Base-by-base conservation (phyloP, 2,888 invertebrate genomes). In the Raillietiella orientalis region DNA sequence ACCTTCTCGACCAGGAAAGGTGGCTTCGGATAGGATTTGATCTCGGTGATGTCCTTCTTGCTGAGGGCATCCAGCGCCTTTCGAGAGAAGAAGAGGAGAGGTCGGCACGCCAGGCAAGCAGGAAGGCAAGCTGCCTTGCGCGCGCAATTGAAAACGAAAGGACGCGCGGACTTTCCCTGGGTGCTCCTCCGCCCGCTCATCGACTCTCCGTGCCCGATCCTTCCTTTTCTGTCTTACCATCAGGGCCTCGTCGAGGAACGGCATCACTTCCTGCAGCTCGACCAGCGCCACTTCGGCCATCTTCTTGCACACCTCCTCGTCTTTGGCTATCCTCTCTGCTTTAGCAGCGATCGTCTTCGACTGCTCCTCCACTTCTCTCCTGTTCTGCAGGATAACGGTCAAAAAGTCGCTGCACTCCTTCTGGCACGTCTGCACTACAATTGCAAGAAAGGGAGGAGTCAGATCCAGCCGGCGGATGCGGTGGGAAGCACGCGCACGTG, bases 1-100 rank as follows among this genome's bases (percentile, higher is more conserved):
- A 72, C 71, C 58, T 71, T 71, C 46, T 75, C 72, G 0, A 82
- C 77, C 43, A 74, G 67, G 29, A 59, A 53, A 2, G 79, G 79
- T 2, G 82, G 82, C 30, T 67, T 63, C 0, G 66, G 65, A 43
- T 79, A 82, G 0, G 77, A 75, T 42, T 74, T 75, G 30, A 82
- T 70, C 53, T 82, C 79, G 21, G 70, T 64, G 28, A 82, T 62
- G 40, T 75, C 74, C 40, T 70, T 71, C 45, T 74, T 75, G 41
- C 70, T 74, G 11, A 77, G 44, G 1, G 71, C 56, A 39, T 71
- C 69, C 25, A 75, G 45, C 1, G 74, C 72, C 44, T 43, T 28
- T 5, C n/a, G n/a, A n/a, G n/a, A n/a, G n/a, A n/a, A n/a, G 16
- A 14, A 21, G 21, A 16, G 21, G 10, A 24, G 16, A 14, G n/a